Base-by-base conservation (phyloP, 2,113 vertebrate species). In the Zosterops lateralis region DNA sequence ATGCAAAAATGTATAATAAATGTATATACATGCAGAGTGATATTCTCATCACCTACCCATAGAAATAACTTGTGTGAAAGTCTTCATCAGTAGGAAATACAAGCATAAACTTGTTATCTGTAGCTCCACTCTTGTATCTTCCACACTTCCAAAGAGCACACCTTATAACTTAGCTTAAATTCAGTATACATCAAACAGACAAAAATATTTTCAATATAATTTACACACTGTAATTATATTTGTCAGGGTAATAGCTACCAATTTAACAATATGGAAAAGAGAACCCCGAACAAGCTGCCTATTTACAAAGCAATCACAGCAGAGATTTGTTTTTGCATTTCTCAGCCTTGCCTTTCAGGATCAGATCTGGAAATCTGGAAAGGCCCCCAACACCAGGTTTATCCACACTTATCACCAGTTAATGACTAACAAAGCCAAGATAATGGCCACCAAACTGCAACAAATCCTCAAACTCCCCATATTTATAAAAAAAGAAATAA, bases 11-110 rank as follows among this genome's bases (percentile, higher is more conserved):
- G 91, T 97, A 95, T 96, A 89, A 95, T 96, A 97, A 96, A 96
- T 96, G 90, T 96, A 97, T 97, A 97, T 97, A 97, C 98, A 98
- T 98, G 98, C 98, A 98, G 60, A 62, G 97, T 97, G 97, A 97
- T 97, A 96, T 94, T 97, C 95, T 97, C 90, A 95, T 97, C 98
- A 98, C 98, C 98, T 98, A 98, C 98, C 98, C 98, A 98, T 95
- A 95, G 97, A 95, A 98, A 98, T 95, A 97, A 98, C 97, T 97
- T 97, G 97, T 98, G 96, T 97, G 97, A 97, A 97, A 98, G 97
- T 98, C 98, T 98, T 98, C 98, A 97, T 98, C 98, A 97, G 98
- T 96, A 98, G 98, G 92, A 98, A 97, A 98, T 97, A 98, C 96
- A 98, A 98, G 98, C 96, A 97, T 96, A 98, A 96, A 97, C 97